Percentiles rank a stretch among this genome's conserved stretches.
Conservation (phyloP, 2,888 invertebrate species). For the Zaprionus bogoriensis region DNA sequence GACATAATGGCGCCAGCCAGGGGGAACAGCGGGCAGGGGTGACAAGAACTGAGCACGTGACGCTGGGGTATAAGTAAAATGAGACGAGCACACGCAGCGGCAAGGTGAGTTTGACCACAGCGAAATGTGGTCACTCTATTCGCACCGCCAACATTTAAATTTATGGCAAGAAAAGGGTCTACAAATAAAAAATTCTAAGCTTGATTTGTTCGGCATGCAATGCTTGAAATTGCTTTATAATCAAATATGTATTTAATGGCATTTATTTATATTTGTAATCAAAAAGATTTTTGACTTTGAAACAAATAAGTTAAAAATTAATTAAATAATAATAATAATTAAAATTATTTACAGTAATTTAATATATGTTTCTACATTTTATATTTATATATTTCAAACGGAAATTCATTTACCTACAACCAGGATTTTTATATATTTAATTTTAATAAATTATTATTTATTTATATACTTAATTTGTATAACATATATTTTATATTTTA, state of each 20-base stretch:
- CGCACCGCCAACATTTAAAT: not conserved
- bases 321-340: no score
- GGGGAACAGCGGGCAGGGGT: not conserved
- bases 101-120: not conserved
- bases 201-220: not conserved
- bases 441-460: not conserved
- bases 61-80: slow-evolving; percentile 49
- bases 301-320: no score
- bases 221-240: no score
- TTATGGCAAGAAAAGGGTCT: not conserved
- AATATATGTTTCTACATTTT: no score
- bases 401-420: no score
- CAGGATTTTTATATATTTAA: no score
- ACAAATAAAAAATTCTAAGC: not conserved
- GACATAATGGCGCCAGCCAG: slow-evolving; percentile 55
- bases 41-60: slow-evolving; percentile 59
- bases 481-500: not conserved
- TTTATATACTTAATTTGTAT: no score
- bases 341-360: no score
- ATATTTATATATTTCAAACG: no score
- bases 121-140: slow-evolving; percentile 15
- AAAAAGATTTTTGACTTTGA: no score
- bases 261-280: no score
- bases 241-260: no score
- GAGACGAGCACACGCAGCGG: slow-evolving; percentile 28